These are phyloP conservation scores for Cephus spinipes DNA, from an alignment of 2,888 invertebrate species.

Conservation along the genomic window DNA sequence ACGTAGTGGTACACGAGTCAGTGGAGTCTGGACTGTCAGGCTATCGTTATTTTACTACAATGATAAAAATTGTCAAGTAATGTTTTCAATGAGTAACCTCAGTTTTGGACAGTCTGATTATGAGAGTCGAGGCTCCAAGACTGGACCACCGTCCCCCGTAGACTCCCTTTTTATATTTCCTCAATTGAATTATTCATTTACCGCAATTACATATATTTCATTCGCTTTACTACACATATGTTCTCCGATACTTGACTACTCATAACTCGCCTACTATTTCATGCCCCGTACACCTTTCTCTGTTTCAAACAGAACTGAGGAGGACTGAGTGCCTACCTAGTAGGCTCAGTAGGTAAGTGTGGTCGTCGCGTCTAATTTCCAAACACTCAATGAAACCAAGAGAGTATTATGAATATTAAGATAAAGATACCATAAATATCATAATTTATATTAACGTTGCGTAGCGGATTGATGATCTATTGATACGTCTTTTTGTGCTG, in stretches of 20 bases:
- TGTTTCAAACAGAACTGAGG: constrained; percentile 67
- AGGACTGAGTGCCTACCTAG: constrained; percentile 63
- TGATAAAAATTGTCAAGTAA: not conserved
- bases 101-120: not conserved
- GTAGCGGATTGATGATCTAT: constrained; percentile 8
- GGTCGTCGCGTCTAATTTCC: constrained; percentile 58
- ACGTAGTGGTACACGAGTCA: constrained; percentile 47
- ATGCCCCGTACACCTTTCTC: constrained; percentile 66
- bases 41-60: not conserved
- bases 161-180: constrained; percentile 36
- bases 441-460: not conserved
- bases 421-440: constrained; percentile 6
- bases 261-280: constrained; percentile 59
- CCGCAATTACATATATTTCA: constrained; percentile 43
- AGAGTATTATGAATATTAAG: constrained; percentile 11
- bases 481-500: constrained; percentile 1
- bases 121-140: constrained; percentile 52
- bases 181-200: constrained; percentile 46
- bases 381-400: constrained; percentile 23
- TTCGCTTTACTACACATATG: constrained; percentile 44
- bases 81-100: not conserved
- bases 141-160: constrained; percentile 25
- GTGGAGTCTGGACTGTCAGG: constrained; percentile 51
- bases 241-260: constrained; percentile 49
- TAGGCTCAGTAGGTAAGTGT: constrained; percentile 64